Conservation (phyloP, 2,797 vertebrate species). For the Tolypeutes matacus region DNA sequence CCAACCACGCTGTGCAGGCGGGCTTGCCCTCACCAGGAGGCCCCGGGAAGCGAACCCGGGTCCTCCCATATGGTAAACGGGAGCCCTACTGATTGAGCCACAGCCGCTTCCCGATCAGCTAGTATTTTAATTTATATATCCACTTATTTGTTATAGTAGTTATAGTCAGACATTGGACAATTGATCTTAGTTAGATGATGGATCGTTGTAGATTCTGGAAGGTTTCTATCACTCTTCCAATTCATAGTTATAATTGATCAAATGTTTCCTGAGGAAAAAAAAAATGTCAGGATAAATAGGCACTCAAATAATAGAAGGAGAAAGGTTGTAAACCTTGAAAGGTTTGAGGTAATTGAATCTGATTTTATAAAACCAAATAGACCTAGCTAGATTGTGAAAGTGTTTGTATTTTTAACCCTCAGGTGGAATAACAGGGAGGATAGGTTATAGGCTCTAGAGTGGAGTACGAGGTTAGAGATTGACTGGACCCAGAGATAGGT, state of each 20-base stretch:
- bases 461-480: neutral
- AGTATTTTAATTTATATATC: slow-evolving; percentile 32
- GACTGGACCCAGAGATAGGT: neutral
- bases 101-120: too few relatives aligned
- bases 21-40: too few relatives aligned
- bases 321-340: neutral
- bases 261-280: neutral
- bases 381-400: neutral
- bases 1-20: too few relatives aligned
- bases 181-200: neutral
- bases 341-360: neutral
- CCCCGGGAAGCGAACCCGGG: too few relatives aligned
- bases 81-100: too few relatives aligned
- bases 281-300: neutral
- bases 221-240: neutral
- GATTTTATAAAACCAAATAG: slow-evolving; percentile 14
- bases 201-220: neutral
- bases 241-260: neutral
- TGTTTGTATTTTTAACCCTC: slow-evolving; percentile 17
- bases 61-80: too few relatives aligned
- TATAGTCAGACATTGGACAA: neutral
- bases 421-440: neutral
- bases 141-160: neutral
- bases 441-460: neutral
- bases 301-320: neutral